Conservation (phyloP, 2,113 vertebrate species). For the Pseudois nayaur region DNA sequence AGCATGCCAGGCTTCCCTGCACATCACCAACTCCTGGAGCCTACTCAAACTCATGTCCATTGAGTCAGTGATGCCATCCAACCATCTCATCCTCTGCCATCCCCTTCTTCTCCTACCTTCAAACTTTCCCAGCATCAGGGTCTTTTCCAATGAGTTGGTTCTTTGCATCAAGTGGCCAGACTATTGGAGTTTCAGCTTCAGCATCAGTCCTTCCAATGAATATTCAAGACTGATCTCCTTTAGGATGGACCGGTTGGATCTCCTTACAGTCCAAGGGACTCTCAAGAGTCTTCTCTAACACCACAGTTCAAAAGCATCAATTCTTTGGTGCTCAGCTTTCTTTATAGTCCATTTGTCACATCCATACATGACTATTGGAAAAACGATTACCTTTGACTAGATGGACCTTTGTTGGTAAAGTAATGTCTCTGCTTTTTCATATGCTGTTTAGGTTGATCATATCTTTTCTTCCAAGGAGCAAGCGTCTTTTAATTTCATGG, state of each 20-base stretch:
- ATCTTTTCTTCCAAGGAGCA: not conserved
- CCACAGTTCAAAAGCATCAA: not conserved
- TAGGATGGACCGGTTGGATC: not conserved
- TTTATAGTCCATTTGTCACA: not conserved
- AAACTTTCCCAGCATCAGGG: not conserved
- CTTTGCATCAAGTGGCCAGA: not conserved
- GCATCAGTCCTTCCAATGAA: not conserved
- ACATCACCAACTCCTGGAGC: not conserved
- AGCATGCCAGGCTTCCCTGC: not conserved
- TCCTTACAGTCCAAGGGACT: not conserved
- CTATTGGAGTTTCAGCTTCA: not conserved
- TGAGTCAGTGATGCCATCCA: not conserved
- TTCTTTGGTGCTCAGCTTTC: not conserved
- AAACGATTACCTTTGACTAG: not conserved
- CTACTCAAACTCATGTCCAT: not conserved
- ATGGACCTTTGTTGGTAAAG: not conserved
- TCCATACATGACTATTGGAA: not conserved
- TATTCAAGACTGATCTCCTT: not conserved
- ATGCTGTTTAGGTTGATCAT: not conserved
- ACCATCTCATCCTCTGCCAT: not conserved
- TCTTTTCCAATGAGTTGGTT: not conserved
- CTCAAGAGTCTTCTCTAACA: not conserved
- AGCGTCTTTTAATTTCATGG: not conserved
- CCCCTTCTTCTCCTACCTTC: not conserved
- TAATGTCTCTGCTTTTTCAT: not conserved